Base-by-base conservation (phyloP, 2,113 vertebrate genomes). In the Labeo catla region DNA sequence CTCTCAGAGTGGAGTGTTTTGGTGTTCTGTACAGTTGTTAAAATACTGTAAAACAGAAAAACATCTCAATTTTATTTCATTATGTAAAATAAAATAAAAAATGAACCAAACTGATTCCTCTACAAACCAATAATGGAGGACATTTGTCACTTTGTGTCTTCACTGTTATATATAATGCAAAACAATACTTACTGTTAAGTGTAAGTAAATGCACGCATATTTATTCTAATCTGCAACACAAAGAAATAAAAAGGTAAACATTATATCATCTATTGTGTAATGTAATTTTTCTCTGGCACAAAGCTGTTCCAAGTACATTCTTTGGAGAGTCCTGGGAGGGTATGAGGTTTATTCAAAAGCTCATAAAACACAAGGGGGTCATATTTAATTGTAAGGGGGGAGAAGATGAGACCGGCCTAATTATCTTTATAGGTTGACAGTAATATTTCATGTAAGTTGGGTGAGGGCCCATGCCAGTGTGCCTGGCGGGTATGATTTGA, bases 351-450 rank as follows among this genome's bases (percentile, higher is more conserved):
- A 91, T 92, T 88, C 88, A 89, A 91, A 90, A 76, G 94, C 95
- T 86, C 93, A 96, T 95, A 93, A 96, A 95, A 94, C 91, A 95
- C 95, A 94, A 86, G 92, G 89, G 88, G 94, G 94, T 95, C 94
- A 94, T 90, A 90, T 93, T 89, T 93, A 94, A 95, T 94, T 94
- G 94, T 89, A 83, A 90, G 86, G 85, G 92, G 89, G 92, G 91
- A 92, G 86, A 85, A 90, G 91, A 94, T 92, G 92, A 94, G 92
- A 91, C 91, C 89, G 88, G 92, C 92, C 92, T 94, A 95, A 96
- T 95, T 95, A 92, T 95, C 95, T 93, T 93, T 92, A 94, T 94
- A 89, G 92, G 92, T 89, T 91, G 91, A 93, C 90, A 91, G 91
- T 92, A 92, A 93, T 94, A 93, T 94, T 95, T 94, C 93, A 94